Conservation (phyloP, 2,888 invertebrate genomes). For the Uropetala carovei region DNA sequence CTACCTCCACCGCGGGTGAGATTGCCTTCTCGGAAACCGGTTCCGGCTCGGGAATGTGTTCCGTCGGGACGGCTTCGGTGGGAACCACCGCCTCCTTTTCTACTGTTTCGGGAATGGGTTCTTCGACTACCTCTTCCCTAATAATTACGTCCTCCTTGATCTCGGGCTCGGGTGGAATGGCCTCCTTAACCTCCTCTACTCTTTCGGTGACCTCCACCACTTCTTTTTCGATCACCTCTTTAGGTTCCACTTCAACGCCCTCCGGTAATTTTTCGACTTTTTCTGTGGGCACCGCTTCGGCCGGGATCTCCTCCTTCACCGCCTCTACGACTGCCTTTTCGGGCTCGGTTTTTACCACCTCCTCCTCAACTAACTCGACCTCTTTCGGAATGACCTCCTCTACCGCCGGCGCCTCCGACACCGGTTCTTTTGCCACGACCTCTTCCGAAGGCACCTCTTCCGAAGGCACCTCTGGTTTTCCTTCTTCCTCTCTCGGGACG, state of each 20-base stretch:
- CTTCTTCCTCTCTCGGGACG: constrained; percentile 73
- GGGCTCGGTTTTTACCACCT: constrained; percentile 75
- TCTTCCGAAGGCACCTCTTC: constrained; percentile 72
- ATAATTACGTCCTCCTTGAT: constrained; percentile 68
- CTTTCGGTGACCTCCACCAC: constrained; percentile 29
- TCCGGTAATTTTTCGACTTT: constrained; percentile 65
- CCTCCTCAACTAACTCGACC: constrained; percentile 76
- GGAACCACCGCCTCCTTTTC: constrained; percentile 66
- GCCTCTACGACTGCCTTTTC: constrained; percentile 73
- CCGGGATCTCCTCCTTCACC: constrained; percentile 39
- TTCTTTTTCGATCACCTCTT: constrained; percentile 74
- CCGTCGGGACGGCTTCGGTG: not conserved
- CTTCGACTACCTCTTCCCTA: constrained; percentile 66
- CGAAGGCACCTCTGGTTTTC: constrained; percentile 73
- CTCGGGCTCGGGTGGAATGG: constrained; percentile 4
- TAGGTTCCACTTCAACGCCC: constrained; percentile 72
- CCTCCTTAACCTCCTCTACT: constrained; percentile 71
- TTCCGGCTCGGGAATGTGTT: not conserved
- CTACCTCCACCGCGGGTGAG: not conserved
- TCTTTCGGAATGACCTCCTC: constrained; percentile 76
- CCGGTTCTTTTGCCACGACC: constrained; percentile 75
- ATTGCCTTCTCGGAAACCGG: not conserved
- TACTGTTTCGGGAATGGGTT: constrained; percentile 67
- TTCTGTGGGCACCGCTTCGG: not conserved
- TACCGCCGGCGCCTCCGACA: constrained; percentile 75